Evolutionary conservation across 2,797 vertebrate genomes (phyloP).

Genomic region (Sebastes diaconus): DNA sequence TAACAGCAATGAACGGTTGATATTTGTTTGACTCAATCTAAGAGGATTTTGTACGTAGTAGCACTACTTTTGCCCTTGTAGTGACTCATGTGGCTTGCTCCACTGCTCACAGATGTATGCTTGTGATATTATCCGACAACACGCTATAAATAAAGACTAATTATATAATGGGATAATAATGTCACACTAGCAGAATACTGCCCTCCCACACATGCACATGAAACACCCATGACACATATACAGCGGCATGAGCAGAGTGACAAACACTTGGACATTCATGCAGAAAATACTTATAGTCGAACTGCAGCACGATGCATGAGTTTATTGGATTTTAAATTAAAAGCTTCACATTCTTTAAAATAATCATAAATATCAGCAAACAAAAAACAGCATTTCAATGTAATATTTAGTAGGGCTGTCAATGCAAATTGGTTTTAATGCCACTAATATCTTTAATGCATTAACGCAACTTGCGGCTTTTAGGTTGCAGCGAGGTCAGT

Average conservation of each 20-base stretch:
- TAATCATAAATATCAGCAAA: background rate
- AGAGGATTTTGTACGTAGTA: background rate
- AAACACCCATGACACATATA: background rate
- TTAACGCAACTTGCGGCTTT: no score
- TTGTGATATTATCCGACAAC: slow-evolving; percentile 51
- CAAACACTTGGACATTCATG: background rate
- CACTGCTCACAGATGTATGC: slow-evolving; percentile 16
- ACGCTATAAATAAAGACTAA: slow-evolving; percentile 48
- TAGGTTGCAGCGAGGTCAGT: no score
- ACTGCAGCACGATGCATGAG: background rate
- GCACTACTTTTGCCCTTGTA: slow-evolving; percentile 13
- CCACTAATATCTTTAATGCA: no score
- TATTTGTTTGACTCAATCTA: background rate
- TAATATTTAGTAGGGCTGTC: no score
- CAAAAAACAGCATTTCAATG: background rate
- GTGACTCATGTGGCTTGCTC: slow-evolving; percentile 6
- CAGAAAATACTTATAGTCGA: background rate
- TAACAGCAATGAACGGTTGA: background rate
- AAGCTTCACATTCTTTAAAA: background rate
- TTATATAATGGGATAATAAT: slow-evolving; percentile 59
- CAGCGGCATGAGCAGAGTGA: background rate
- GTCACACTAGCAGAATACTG: slow-evolving; percentile 16
- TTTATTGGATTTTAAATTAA: background rate
- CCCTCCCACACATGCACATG: slow-evolving; percentile 20
- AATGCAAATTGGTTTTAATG: no score